Percentiles rank a stretch among this genome's conserved stretches.
Evolutionary conservation across 1,140 invertebrate species (phyloP).

Genomic region (Lamellibrachia luymesi): DNA sequence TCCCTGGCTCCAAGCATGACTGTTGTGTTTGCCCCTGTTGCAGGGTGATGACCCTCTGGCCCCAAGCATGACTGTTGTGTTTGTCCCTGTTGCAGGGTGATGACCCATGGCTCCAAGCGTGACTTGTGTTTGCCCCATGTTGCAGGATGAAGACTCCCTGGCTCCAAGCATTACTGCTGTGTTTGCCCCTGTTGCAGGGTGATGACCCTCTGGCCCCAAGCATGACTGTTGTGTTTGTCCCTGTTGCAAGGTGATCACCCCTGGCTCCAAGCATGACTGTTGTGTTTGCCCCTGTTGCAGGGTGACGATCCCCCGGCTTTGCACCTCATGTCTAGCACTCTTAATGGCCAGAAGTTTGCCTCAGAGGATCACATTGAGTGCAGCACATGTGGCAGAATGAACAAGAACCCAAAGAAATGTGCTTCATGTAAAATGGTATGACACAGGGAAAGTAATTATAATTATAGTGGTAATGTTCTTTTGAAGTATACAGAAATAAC

Average conservation of each 20-base stretch:
- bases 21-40: background rate
- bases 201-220: constrained; percentile 60
- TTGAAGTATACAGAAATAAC: too few relatives aligned
- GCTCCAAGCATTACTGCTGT: constrained; percentile 38
- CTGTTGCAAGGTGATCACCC: constrained; percentile 51
- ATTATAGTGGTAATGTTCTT: too few relatives aligned
- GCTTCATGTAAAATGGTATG: constrained; percentile 82
- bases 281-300: constrained; percentile 23
- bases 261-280: constrained; percentile 55
- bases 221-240: background rate
- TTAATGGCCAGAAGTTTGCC: constrained; percentile 78
- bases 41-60: constrained; percentile 61
- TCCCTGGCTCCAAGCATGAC: background rate
- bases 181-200: constrained; percentile 38
- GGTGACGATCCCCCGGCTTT: constrained; percentile 64
- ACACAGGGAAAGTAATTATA: background rate
- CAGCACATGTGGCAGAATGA: constrained; percentile 83
- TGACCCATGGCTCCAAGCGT: constrained; percentile 38
- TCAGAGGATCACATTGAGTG: constrained; percentile 73
- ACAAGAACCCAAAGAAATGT: constrained; percentile 82
- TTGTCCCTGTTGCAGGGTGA: constrained; percentile 43
- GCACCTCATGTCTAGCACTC: constrained; percentile 74
- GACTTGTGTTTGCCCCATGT: background rate
- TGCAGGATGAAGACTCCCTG: constrained; percentile 60
- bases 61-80: constrained; percentile 32